These are phyloP conservation scores for Melanerpes aurifrons DNA, from an alignment of 2,113 vertebrate species.

Conservation along the genomic window DNA sequence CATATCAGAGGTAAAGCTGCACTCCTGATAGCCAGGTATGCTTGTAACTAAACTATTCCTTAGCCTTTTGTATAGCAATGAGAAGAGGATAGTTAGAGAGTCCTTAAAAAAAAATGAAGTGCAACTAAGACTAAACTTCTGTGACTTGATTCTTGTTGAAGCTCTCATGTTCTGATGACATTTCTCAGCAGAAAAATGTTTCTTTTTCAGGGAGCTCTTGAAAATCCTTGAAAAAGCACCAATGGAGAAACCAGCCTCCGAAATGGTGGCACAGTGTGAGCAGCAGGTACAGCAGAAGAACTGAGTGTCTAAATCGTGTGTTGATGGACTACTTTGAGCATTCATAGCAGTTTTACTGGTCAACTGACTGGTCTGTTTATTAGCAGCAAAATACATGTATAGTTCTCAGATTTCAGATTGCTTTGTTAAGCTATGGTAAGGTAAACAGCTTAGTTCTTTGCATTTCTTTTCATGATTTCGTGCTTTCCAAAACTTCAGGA, in stretches of 20 bases:
- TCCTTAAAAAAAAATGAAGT: background rate
- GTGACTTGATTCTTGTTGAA: background rate
- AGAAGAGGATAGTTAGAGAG: background rate
- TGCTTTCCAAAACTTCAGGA: background rate
- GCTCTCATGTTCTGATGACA: background rate
- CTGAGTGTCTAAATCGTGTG: background rate
- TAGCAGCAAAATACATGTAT: background rate
- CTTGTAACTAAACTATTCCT: background rate
- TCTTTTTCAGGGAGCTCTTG: conserved; percentile 83
- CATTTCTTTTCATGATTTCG: background rate
- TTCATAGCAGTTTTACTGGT: background rate
- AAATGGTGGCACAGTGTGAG: conserved; percentile 75
- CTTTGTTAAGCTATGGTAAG: conserved; percentile 10
- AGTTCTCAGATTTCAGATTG: background rate
- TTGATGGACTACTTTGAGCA: background rate
- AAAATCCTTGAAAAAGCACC: conserved; percentile 81
- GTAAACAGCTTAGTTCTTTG: background rate
- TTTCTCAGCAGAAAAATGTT: background rate
- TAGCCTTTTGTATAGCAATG: background rate
- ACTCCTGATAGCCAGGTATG: background rate
- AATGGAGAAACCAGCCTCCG: conserved; percentile 83
- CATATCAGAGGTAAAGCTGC: background rate
- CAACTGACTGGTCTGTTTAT: background rate
- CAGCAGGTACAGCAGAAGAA: conserved; percentile 80
- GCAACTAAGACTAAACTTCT: background rate